A percentile compares a stretch with the other conserved stretches of the same genome.
Evolutionary conservation across 2,113 vertebrate genomes (phyloP).

Genomic region (Noctilio leporinus): DNA sequence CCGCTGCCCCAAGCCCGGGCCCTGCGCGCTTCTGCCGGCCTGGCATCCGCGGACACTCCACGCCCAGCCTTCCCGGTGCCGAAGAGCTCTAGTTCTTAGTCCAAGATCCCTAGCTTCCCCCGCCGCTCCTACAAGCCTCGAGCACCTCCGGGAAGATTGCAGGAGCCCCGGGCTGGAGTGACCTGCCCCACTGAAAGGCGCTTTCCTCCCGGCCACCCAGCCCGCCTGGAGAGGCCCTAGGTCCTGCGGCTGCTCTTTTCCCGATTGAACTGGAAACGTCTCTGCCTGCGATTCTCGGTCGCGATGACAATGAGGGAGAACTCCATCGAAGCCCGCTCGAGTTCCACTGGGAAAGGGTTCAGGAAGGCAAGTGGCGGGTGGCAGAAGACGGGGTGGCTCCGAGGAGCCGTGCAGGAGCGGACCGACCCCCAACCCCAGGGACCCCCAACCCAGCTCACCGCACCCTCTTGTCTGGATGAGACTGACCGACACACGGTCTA

Average conservation of each 20-base stretch:
- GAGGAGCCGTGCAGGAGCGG: accelerated
- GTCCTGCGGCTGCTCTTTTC: neutral
- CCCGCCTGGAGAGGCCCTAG: neutral
- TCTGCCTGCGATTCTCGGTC: neutral
- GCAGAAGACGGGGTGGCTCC: neutral
- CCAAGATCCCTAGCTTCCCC: neutral
- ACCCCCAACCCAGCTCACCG: accelerated
- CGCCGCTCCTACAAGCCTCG: neutral
- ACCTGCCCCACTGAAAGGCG: neutral
- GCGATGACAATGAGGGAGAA: neutral
- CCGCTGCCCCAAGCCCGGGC: no score
- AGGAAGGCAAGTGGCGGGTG: neutral
- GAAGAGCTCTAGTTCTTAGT: neutral
- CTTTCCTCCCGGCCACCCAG: neutral
- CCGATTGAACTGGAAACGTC: neutral
- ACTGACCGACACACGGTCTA: accelerated
- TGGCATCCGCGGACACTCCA: neutral
- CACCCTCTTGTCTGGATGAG: accelerated
- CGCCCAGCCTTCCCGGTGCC: neutral
- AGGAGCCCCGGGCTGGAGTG: neutral
- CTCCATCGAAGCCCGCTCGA: neutral
- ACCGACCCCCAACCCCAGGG: no score
- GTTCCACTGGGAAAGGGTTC: neutral
- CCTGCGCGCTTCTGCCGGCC: neutral
- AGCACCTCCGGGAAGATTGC: neutral